Percentiles rank a stretch among this genome's conserved stretches.
These are phyloP conservation scores for Stenurella melanura DNA, from an alignment of 2,888 invertebrate species.

Conservation along the genomic window DNA sequence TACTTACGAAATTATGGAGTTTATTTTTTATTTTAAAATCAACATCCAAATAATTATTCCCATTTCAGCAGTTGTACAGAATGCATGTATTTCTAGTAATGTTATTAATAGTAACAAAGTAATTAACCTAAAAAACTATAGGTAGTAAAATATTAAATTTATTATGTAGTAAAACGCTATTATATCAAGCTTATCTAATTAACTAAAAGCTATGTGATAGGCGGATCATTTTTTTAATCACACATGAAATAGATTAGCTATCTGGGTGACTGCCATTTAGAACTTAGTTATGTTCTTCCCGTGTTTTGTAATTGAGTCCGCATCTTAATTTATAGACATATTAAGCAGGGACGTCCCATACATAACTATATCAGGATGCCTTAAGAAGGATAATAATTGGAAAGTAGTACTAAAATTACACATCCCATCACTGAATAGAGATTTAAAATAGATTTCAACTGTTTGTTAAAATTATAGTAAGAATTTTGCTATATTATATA, in stretches of 20 bases:
- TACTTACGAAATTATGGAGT: not conserved
- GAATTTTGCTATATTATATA: no score
- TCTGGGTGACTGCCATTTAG: not conserved
- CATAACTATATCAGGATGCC: not conserved
- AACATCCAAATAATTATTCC: slow-evolving; percentile 15
- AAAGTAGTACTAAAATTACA: not conserved
- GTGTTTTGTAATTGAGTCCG: not conserved
- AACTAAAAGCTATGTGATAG: slow-evolving; percentile 5
- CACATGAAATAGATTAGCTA: not conserved
- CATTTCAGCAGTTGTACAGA: not conserved
- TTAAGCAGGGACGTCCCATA: not conserved
- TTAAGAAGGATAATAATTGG: not conserved
- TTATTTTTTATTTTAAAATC: slow-evolving; percentile 5
- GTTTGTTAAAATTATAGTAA: no score
- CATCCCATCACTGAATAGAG: no score
- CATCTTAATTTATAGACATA: not conserved
- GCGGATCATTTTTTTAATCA: slow-evolving; percentile 9
- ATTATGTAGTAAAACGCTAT: not conserved
- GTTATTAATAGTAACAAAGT: not conserved
- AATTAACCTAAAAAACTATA: slow-evolving; percentile 12
- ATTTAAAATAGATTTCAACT: no score
- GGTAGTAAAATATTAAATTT: slow-evolving; percentile 1
- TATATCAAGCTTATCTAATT: slow-evolving; percentile 4
- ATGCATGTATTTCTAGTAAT: not conserved
- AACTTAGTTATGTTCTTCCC: not conserved